A percentile compares a stretch with the other conserved stretches of the same genome.
Evolutionary conservation across 2,888 invertebrate species (phyloP).

Genomic region (Nymphalis c-album): DNA sequence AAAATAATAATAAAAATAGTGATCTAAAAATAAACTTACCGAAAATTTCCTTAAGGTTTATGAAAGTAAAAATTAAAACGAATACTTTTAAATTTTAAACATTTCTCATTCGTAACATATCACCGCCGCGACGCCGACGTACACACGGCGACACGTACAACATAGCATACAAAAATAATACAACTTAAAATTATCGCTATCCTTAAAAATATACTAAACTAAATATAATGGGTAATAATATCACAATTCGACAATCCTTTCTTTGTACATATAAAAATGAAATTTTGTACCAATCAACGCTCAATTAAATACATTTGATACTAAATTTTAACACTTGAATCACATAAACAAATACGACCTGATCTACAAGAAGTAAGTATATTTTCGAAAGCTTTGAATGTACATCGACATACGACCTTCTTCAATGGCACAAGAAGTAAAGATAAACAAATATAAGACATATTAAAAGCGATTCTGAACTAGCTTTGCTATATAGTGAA

Average conservation of each 20-base stretch:
- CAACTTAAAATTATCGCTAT: conserved; percentile 11
- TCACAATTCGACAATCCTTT: conserved; percentile 4
- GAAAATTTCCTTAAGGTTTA: background rate
- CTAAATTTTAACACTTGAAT: too few relatives aligned
- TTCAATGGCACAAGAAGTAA: too few relatives aligned
- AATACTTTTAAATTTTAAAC: background rate
- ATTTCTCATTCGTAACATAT: conserved; percentile 17
- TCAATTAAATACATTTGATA: too few relatives aligned
- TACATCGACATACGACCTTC: too few relatives aligned
- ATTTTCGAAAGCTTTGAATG: too few relatives aligned
- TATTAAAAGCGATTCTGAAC: too few relatives aligned
- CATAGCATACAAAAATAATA: conserved; percentile 1
- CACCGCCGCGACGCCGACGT: background rate
- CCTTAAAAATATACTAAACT: background rate
- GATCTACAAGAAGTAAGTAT: too few relatives aligned
- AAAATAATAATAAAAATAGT: background rate
- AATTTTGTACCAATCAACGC: background rate
- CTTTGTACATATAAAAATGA: background rate
- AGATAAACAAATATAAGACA: too few relatives aligned
- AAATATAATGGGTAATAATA: background rate
- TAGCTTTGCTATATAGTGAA: too few relatives aligned
- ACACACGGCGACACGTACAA: conserved; percentile 7
- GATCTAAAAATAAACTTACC: conserved; percentile 16
- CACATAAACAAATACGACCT: too few relatives aligned
- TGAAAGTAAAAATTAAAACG: conserved; percentile 9